These are phyloP conservation scores for Chymomyza fuscimana DNA, from an alignment of 2,888 invertebrate species.

Conservation along the genomic window DNA sequence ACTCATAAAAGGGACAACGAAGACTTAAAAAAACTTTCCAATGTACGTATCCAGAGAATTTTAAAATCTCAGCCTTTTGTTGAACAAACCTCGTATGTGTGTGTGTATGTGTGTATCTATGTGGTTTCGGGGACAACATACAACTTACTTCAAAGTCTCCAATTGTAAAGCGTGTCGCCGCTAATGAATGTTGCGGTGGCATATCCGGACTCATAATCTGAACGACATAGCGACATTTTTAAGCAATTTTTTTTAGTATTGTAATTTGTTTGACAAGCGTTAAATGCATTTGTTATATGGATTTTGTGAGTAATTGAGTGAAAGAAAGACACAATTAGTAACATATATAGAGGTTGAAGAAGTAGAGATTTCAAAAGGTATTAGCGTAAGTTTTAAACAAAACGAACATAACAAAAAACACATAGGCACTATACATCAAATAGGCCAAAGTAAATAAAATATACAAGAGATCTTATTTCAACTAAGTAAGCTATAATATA, in stretches of 20 bases:
- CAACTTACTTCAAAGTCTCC: conserved; percentile 88
- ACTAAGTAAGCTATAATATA: not conserved
- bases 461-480: not conserved
- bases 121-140: conserved; percentile 27
- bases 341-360: conserved; percentile 41
- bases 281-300: conserved; percentile 35
- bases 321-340: conserved; percentile 72
- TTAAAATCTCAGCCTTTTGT: too few relatives aligned
- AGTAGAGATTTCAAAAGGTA: not conserved
- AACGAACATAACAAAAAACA: conserved; percentile 8
- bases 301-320: conserved; percentile 49
- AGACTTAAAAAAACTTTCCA: too few relatives aligned
- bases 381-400: not conserved
- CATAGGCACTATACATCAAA: not conserved
- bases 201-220: conserved; percentile 84
- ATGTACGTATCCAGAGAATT: too few relatives aligned
- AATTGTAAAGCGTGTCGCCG: conserved; percentile 85
- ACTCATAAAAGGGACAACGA: too few relatives aligned
- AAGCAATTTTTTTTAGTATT: conserved; percentile 33
- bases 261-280: conserved; percentile 53
- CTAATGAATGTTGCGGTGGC: conserved; percentile 82
- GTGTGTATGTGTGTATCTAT: not conserved
- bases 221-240: conserved; percentile 54
- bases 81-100: not conserved
- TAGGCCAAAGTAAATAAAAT: conserved; percentile 2